Evolutionary conservation across 2,888 invertebrate species (phyloP).

Genomic region (Drosophila yooni): DNA sequence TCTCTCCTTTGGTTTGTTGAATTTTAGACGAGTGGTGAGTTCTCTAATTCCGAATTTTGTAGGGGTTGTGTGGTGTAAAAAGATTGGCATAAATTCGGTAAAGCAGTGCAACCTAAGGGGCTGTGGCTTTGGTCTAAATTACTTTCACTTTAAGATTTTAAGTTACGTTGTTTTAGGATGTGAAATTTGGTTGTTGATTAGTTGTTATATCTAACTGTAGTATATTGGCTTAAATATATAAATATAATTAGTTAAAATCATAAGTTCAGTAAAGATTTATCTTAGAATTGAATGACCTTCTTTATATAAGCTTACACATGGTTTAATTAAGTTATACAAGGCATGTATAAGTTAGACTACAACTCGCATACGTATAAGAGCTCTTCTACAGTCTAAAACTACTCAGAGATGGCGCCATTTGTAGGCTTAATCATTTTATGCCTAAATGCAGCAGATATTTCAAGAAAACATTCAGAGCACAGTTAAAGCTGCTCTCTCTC

Average conservation of each 20-base stretch:
- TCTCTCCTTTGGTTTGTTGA: slow-evolving; percentile 48
- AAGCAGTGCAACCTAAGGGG: slow-evolving; percentile 26
- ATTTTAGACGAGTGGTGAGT: slow-evolving; percentile 6
- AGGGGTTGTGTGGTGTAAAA: not conserved
- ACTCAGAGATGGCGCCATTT: slow-evolving; percentile 46
- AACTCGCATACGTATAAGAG: slow-evolving; percentile 2
- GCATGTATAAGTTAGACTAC: not conserved
- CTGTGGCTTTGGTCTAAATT: not conserved
- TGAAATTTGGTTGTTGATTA: not conserved
- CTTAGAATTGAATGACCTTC: not conserved
- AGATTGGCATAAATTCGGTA: slow-evolving; percentile 17
- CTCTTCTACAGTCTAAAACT: not conserved
- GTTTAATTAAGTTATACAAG: not conserved
- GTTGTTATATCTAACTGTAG: not conserved
- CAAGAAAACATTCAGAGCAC: not conserved
- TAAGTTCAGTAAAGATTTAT: not conserved
- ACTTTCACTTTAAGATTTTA: not conserved
- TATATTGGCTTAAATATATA: not conserved
- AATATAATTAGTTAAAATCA: not conserved
- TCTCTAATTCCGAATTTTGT: not conserved
- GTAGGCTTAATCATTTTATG: slow-evolving; percentile 11
- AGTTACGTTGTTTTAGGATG: not conserved
- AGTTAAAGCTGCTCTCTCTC: not conserved
- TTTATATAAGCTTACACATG: not conserved
- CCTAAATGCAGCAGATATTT: slow-evolving; percentile 18